Base-by-base conservation (phyloP, 2,888 invertebrate species). In the Rugalucina vietnamica region DNA sequence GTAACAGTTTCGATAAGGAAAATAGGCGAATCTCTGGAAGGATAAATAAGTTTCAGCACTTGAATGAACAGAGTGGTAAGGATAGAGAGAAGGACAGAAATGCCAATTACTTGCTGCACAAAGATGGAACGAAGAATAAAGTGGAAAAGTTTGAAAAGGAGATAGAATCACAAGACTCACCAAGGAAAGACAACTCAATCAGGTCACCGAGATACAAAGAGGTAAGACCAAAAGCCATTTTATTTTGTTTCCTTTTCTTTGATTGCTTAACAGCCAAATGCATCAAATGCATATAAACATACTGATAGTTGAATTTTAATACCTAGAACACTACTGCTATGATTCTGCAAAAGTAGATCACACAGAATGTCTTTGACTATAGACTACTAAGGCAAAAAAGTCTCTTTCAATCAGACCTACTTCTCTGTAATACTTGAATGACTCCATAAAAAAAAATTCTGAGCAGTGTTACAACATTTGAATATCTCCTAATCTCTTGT, bases 31-130 rank as follows among this genome's bases (percentile, higher is more conserved):
- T 88, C 8, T 79, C 57, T 69, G 88, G 84, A 80, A 88, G 82
- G 65, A 72, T 88, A 54, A 54, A 85, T 43, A 84, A 84, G 39
- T 88, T 88, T 80, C 84, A 88, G 65, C 85, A 85, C 54, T 72
- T 74, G 18, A 34, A 36, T 18, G 73, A 73, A 1, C 39, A 60
- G 29, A 84, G 76, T 81, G 82, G 70, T 29, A 50, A 76, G 14
- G 81, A 39, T 39, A 57, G 39, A 76, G 70, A 39, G 37, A 79
- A 76, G 70, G 65, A 72, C 70, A 86, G 39, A 37, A 34, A 32
- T 71, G 43, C 34, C 81, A 24, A 71, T 76, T 76, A 50, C 73
- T 43, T 18, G 65, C 65, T 72, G 21, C 74, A 76, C n/a, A 84
- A 79, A 65, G 83, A 86, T 54, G 86, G 87, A 82, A 77, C 84